A percentile compares a stretch with the other conserved stretches of the same genome.
Conservation (phyloP, 2,888 invertebrate species). For the Lamellibrachia columna region DNA sequence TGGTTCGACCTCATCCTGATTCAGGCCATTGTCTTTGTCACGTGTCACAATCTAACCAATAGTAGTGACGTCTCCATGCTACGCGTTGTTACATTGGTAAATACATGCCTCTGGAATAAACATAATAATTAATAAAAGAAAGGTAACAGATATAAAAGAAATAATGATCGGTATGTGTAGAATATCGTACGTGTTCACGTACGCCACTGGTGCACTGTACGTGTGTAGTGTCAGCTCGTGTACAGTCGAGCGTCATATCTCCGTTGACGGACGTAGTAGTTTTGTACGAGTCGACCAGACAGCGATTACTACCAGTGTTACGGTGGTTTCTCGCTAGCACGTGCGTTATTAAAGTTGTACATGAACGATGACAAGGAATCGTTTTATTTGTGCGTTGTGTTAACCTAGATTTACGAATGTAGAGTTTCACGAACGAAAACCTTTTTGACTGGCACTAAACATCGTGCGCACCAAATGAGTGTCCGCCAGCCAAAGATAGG, state of each 20-base stretch:
- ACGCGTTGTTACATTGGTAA: not conserved
- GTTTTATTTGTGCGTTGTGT: not conserved
- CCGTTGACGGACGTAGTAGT: conserved; percentile 3
- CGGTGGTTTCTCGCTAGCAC: not conserved
- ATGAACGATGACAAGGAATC: not conserved
- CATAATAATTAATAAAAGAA: not conserved
- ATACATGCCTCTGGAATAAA: not conserved
- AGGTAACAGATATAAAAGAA: not conserved
- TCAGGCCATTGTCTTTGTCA: not conserved
- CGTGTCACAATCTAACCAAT: not conserved
- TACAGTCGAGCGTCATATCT: not conserved
- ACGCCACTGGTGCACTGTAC: not conserved
- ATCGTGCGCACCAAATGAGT: not conserved
- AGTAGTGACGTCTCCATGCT: not conserved
- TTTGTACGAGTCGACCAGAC: not conserved
- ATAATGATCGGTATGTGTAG: conserved; percentile 1
- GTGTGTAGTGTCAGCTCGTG: not conserved
- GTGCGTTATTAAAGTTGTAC: not conserved
- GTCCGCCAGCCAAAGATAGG: no score
- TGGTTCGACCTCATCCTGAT: no score
- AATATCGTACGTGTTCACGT: not conserved
- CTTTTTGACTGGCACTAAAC: not conserved
- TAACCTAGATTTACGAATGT: not conserved
- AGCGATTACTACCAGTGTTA: not conserved
- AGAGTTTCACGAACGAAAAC: not conserved